Evolutionary conservation across 2,888 invertebrate species (phyloP).

Genomic region (Sepioteuthis lessoniana): DNA sequence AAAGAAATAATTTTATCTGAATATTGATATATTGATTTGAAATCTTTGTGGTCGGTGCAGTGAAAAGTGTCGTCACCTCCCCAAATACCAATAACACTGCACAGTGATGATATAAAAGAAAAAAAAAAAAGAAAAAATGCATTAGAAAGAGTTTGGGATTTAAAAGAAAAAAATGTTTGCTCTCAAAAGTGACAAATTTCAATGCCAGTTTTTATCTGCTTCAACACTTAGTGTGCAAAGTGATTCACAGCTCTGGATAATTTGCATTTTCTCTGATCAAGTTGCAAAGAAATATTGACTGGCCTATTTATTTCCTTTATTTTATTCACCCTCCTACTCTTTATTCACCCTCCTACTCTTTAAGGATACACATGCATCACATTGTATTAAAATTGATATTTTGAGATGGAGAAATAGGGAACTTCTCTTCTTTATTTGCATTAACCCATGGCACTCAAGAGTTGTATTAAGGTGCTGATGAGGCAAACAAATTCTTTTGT

Average conservation of each 20-base stretch:
- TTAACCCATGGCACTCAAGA: too few species aligned
- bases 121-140: too few species aligned
- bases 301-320: background rate
- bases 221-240: background rate
- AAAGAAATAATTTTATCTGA: constrained; percentile 10
- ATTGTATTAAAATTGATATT: too few species aligned
- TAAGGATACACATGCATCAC: background rate
- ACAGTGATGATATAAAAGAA: too few species aligned
- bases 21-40: background rate
- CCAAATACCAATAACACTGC: too few species aligned
- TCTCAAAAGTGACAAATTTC: background rate
- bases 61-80: background rate
- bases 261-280: background rate
- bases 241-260: background rate
- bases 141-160: background rate
- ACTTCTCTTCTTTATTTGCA: too few species aligned
- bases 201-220: background rate
- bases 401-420: too few species aligned
- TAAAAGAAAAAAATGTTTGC: background rate
- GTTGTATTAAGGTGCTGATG: too few species aligned
- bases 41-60: background rate
- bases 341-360: background rate
- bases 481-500: too few species aligned
- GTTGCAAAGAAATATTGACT: background rate
- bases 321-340: background rate